A percentile compares a stretch with the other conserved stretches of the same genome.
Evolutionary conservation across 1,140 invertebrate genomes (phyloP).

Genomic region (Andricus grossulariae): DNA sequence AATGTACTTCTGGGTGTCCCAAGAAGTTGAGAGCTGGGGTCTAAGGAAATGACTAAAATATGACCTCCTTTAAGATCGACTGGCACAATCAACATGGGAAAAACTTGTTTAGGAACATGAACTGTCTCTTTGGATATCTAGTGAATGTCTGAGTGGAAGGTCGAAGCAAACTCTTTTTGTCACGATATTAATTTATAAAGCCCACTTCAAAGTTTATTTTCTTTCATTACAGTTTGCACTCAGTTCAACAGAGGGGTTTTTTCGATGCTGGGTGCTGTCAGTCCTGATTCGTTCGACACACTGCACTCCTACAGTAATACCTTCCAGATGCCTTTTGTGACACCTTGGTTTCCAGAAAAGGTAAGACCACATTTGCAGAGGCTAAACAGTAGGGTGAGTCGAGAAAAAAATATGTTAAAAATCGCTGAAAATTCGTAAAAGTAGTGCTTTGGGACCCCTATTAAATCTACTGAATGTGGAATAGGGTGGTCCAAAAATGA

Average conservation of each 20-base stretch:
- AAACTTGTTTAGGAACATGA: background rate
- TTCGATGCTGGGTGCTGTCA: constrained; percentile 93
- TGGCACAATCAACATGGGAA: background rate
- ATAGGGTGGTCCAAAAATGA: too few species aligned
- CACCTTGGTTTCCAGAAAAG: constrained; percentile 94
- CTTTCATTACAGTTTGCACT: constrained; percentile 87
- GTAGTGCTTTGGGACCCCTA: too few species aligned
- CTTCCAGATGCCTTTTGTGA: constrained; percentile 97
- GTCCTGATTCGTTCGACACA: constrained; percentile 94
- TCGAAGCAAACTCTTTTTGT: background rate
- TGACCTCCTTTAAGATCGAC: too few species aligned
- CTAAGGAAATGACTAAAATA: too few species aligned
- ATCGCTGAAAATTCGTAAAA: too few species aligned
- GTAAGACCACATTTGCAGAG: constrained; percentile 73
- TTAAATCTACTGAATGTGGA: too few species aligned
- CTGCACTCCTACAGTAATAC: constrained; percentile 96
- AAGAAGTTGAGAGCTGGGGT: too few species aligned
- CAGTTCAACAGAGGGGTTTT: constrained; percentile 93
- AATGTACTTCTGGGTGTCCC: too few species aligned
- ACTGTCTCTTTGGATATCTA: background rate
- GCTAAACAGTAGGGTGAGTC: too few species aligned
- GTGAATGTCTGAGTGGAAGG: background rate
- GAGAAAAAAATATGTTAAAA: too few species aligned
- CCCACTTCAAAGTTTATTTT: constrained; percentile 17
- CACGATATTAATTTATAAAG: background rate